Evolutionary conservation across 2,113 vertebrate genomes (phyloP).

Genomic region (Hyperoodon ampullatus): DNA sequence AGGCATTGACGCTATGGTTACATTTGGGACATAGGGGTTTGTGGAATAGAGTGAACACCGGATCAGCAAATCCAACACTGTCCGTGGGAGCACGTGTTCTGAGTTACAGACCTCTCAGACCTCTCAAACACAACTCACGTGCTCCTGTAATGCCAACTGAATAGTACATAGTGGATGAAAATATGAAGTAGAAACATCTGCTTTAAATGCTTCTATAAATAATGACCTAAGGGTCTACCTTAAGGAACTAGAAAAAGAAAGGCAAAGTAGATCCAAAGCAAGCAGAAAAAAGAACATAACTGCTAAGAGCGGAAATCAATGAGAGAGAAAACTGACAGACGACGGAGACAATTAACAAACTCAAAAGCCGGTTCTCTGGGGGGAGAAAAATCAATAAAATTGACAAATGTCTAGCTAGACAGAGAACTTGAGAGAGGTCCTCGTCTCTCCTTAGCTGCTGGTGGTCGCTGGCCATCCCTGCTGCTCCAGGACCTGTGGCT

Average conservation of each 20-base stretch:
- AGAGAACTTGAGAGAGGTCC: not conserved
- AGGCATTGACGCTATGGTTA: not conserved
- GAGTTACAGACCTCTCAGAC: not conserved
- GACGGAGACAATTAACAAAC: slow-evolving; percentile 34
- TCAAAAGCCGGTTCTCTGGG: slow-evolving; percentile 12
- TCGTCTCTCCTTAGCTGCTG: not conserved
- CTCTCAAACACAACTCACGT: not conserved
- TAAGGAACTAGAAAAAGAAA: not conserved
- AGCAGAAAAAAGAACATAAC: not conserved
- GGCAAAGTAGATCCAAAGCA: not conserved
- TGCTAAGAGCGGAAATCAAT: slow-evolving; percentile 23
- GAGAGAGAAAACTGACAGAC: slow-evolving; percentile 23
- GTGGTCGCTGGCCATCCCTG: not conserved
- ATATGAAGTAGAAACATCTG: not conserved
- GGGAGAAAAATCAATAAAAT: slow-evolving; percentile 15
- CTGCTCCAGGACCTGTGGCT: not conserved
- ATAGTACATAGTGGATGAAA: not conserved
- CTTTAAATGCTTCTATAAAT: slow-evolving; percentile 5
- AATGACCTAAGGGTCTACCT: not conserved
- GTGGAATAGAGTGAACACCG: not conserved
- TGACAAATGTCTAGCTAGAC: not conserved
- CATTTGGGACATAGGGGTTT: not conserved
- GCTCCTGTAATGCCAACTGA: not conserved
- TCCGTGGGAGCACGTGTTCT: not conserved
- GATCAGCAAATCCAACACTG: not conserved